Evolutionary conservation across 2,797 vertebrate species (phyloP), one percentile per base, ranked within the genome.

Genomic region (Morelia viridis): DNA sequence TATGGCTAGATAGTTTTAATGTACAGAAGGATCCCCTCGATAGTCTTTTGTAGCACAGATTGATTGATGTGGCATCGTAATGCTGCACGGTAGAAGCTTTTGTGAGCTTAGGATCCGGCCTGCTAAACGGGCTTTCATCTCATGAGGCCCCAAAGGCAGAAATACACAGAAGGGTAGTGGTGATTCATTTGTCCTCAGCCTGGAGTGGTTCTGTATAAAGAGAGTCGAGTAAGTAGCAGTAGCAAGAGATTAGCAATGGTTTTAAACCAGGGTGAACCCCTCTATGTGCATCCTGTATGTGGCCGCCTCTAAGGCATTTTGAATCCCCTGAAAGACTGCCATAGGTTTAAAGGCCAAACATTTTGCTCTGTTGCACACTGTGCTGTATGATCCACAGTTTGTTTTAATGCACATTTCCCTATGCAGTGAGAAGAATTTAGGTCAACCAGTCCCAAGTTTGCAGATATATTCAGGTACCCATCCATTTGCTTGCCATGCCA

Each of bases 1-100:
- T 28, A 19, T 91, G 84, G 50, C 35, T 84, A 9, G 91, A 83
- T 41, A 50, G 31, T 84, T 90, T 87, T 64, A 46, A 87, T 90
- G 85, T 57, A 65, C 50, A 46, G 46, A 46, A 11, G 62, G 56
- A 15, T 89, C 56, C 35, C 22, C 17, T 12, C 60, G 91, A 50
- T 31, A 46, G 64, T 53, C 88, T 71, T 12, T 71, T 89, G 61
- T 92, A 60, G 28, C 35, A 60, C 60, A 58, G 58, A 61, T 57
- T 28, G n/a, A 61, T 12, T 65, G 87, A 26, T 84, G 31, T 89
- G 46, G 31, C 17, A 65, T 31, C 28, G 80, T 85, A 85, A 89
- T 13, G 13, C 24, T 56, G 26, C 15, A 35, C 13, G 28, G 13
- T 62, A 28, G 35, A 87, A 87, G 31, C 68, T 83, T 80, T 87